Conservation (phyloP, 2,888 invertebrate species). For the Cenopis cana region DNA sequence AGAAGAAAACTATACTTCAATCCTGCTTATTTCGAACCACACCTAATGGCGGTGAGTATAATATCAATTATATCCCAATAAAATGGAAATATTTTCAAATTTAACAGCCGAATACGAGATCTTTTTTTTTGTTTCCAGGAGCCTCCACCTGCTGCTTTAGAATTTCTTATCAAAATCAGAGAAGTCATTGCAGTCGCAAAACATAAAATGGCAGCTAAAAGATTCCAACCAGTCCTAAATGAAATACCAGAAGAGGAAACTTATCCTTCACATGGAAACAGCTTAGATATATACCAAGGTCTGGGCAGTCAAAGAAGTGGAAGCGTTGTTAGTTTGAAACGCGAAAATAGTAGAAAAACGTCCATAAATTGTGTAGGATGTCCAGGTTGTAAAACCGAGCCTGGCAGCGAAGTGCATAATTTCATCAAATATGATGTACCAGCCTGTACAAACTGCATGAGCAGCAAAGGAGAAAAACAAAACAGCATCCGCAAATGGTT, state of each 20-base stretch:
- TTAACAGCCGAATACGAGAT: slow-evolving; percentile 8
- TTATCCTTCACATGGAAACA: slow-evolving; percentile 76
- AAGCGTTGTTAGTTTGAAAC: slow-evolving; percentile 85
- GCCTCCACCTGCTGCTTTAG: slow-evolving; percentile 95
- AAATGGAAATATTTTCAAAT: background rate
- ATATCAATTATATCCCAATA: background rate
- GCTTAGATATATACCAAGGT: slow-evolving; percentile 77
- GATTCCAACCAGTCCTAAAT: slow-evolving; percentile 91
- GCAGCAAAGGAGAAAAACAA: slow-evolving; percentile 88
- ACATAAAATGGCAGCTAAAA: slow-evolving; percentile 93
- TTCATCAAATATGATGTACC: slow-evolving; percentile 75
- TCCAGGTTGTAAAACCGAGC: slow-evolving; percentile 85
- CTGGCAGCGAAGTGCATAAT: slow-evolving; percentile 64
- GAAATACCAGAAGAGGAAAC: slow-evolving; percentile 93
- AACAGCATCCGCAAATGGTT: slow-evolving; percentile 91
- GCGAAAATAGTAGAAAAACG: slow-evolving; percentile 86
- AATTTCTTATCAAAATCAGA: slow-evolving; percentile 94
- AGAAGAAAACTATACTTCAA: slow-evolving; percentile 94
- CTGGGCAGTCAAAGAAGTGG: slow-evolving; percentile 82
- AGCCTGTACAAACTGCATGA: slow-evolving; percentile 82
- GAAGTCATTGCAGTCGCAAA: slow-evolving; percentile 96
- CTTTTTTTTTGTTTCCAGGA: slow-evolving; percentile 84
- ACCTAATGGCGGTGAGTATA: slow-evolving; percentile 89
- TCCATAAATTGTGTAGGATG: slow-evolving; percentile 86
- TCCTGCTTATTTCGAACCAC: slow-evolving; percentile 96